Conservation (phyloP, 2,113 vertebrate genomes). For the Passerina amoena region DNA sequence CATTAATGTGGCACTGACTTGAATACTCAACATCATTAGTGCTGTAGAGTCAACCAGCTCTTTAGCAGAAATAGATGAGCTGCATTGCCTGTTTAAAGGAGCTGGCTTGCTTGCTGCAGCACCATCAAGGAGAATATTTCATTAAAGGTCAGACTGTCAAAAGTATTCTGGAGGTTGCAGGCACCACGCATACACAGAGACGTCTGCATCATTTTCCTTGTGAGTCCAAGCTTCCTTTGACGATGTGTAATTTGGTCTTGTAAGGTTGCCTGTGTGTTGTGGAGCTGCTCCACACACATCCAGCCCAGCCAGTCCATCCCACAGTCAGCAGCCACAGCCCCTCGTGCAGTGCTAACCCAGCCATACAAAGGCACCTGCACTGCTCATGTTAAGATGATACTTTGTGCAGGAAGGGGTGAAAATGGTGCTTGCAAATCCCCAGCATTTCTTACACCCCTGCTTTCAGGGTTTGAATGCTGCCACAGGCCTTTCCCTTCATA, state of each 20-base stretch:
- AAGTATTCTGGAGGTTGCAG: background rate
- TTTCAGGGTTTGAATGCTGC: background rate
- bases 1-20: slow-evolving; percentile 16
- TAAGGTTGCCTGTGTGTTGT: background rate
- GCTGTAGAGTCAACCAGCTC: background rate
- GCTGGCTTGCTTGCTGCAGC: background rate
- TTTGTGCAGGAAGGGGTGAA: background rate
- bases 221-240: background rate
- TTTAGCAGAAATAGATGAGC: background rate
- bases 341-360: background rate
- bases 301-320: background rate
- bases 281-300: background rate
- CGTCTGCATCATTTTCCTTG: background rate
- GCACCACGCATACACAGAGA: background rate
- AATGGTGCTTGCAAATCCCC: background rate
- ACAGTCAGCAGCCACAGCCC: background rate
- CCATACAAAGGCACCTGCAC: background rate
- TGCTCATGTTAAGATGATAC: background rate
- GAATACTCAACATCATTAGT: background rate
- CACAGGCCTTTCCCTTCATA: background rate
- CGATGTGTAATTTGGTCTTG: background rate
- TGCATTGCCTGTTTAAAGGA: background rate
- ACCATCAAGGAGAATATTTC: background rate
- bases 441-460: background rate
- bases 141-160: background rate